Conservation (phyloP, 2,113 vertebrate genomes). For the Alethe diademata region DNA sequence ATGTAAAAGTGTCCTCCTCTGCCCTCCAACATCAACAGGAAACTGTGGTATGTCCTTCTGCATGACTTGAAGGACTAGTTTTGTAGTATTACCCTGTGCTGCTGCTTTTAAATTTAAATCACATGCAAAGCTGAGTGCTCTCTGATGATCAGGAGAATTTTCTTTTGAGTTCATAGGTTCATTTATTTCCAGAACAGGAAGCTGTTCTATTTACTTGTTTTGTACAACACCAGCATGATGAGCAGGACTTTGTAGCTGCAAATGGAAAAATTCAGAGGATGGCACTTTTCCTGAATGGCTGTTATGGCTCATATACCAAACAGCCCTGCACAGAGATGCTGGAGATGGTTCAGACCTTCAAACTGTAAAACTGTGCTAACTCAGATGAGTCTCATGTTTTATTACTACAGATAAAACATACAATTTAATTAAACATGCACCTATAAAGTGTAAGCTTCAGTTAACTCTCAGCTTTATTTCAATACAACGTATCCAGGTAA, state of each 20-base stretch:
- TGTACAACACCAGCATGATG: not conserved
- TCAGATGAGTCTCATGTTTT: not conserved
- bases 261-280: not conserved
- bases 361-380: slow-evolving; percentile 8
- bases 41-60: not conserved
- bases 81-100: not conserved
- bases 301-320: slow-evolving; percentile 18
- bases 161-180: not conserved
- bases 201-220: not conserved
- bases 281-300: not conserved
- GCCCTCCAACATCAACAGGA: not conserved
- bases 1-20: not conserved
- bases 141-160: not conserved
- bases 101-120: slow-evolving; percentile 17
- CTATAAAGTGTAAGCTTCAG: slow-evolving; percentile 33
- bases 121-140: not conserved
- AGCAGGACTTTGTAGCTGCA: not conserved
- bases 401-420: slow-evolving; percentile 37
- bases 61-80: not conserved
- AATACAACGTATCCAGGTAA: slow-evolving; percentile 14
- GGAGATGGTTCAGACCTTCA: slow-evolving; percentile 19
- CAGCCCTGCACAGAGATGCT: not conserved
- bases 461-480: slow-evolving; percentile 25
- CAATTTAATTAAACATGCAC: slow-evolving; percentile 13
- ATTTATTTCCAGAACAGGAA: slow-evolving; percentile 10